Evolutionary conservation across 1,140 invertebrate genomes (phyloP).

Genomic region (Leptoteleia sp.): DNA sequence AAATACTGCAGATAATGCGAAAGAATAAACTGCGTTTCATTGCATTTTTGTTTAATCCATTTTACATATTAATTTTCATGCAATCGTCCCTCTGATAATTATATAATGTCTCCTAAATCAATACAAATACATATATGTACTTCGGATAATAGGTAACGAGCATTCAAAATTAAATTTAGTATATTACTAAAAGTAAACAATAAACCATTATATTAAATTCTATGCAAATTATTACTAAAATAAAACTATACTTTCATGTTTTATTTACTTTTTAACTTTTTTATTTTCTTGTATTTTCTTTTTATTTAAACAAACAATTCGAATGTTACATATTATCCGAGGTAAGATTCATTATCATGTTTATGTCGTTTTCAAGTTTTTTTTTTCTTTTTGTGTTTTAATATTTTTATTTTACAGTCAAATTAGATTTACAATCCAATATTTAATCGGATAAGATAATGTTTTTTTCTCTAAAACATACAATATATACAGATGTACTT

Average conservation of each 20-base stretch:
- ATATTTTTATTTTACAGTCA: constrained; percentile 29
- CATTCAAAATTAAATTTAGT: constrained; percentile 9
- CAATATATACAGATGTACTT: constrained; percentile 58
- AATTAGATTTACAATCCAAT: constrained; percentile 52
- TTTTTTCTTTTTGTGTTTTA: constrained; percentile 14
- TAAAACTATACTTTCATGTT: constrained; percentile 19
- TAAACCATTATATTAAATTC: constrained; percentile 3
- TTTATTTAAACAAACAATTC: constrained; percentile 6
- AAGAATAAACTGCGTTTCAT: neutral
- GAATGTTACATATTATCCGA: constrained; percentile 52
- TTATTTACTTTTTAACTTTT: constrained; percentile 14
- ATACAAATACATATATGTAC: constrained; percentile 48
- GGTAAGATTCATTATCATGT: constrained; percentile 39
- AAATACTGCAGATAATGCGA: constrained; percentile 5
- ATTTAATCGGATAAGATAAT: constrained; percentile 55
- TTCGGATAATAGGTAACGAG: constrained; percentile 62
- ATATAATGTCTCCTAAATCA: constrained; percentile 54
- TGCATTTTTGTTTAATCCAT: constrained; percentile 8
- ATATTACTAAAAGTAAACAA: constrained; percentile 8
- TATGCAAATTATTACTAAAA: constrained; percentile 18
- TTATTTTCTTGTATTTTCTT: constrained; percentile 18
- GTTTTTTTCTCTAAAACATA: constrained; percentile 55
- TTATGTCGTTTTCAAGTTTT: constrained; percentile 11
- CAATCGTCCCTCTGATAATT: constrained; percentile 53
- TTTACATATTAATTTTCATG: constrained; percentile 14